Evolutionary conservation across 2,888 invertebrate genomes (phyloP).

Genomic region (Esperia sulphurella): DNA sequence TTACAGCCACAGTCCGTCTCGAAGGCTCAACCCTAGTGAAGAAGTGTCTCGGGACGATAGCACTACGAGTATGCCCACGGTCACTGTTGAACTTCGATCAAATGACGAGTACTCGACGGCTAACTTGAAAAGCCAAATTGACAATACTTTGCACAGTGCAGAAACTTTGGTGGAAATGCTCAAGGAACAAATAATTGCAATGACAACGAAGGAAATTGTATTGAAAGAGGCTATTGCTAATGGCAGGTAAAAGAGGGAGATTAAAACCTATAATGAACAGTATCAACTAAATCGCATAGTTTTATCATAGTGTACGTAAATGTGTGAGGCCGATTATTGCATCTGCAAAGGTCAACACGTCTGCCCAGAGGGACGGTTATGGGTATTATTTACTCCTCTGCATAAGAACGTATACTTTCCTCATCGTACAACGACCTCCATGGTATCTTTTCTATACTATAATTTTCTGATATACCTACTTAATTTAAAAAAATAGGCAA

Average conservation of each 20-base stretch:
- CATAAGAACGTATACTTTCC: no score
- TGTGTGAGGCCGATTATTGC: no score
- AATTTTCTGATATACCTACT: no score
- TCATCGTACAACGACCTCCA: no score
- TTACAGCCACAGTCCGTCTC: constrained; percentile 21
- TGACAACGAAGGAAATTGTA: constrained; percentile 34
- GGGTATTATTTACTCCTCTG: no score
- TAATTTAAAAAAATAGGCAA: no score
- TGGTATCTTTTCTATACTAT: no score
- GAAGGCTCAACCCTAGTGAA: constrained; percentile 17
- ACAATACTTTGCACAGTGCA: constrained; percentile 41
- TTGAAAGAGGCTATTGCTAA: constrained; percentile 56
- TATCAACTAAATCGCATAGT: no score
- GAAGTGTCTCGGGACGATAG: neutral
- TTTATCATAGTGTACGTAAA: no score
- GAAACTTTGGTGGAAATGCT: constrained; percentile 39
- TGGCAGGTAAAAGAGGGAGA: constrained; percentile 62
- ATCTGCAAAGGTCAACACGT: no score
- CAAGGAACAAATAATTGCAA: constrained; percentile 37
- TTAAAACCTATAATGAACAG: no score
- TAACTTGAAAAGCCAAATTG: constrained; percentile 39
- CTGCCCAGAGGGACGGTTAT: no score
- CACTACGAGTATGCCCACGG: neutral
- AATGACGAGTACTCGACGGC: constrained; percentile 16
- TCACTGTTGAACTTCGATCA: neutral